Percentiles rank a stretch among this genome's conserved stretches.
These are phyloP conservation scores for Calonectris borealis DNA, from an alignment of 2,113 vertebrate genomes.

Conservation along the genomic window DNA sequence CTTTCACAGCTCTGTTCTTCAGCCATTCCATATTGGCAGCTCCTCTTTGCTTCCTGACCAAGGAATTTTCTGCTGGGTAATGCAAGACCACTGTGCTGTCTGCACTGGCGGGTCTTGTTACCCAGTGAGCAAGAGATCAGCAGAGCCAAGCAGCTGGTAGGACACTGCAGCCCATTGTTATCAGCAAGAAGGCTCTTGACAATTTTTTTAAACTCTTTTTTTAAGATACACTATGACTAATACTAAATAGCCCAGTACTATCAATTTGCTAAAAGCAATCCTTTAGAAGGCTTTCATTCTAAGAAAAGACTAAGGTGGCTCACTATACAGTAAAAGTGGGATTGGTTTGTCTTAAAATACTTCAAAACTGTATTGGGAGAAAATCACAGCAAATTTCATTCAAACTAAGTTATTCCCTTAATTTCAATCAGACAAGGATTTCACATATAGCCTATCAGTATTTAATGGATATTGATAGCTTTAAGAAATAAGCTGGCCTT, in stretches of 20 bases:
- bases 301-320: background rate
- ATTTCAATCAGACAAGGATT: background rate
- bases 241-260: background rate
- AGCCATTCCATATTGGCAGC: background rate
- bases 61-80: background rate
- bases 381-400: background rate
- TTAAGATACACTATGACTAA: background rate
- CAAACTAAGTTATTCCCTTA: background rate
- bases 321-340: background rate
- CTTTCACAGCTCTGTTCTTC: background rate
- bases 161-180: background rate
- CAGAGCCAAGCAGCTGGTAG: background rate
- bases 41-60: background rate
- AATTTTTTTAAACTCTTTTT: background rate
- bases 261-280: background rate
- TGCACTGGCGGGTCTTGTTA: background rate
- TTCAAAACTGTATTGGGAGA: background rate
- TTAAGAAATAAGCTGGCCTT: background rate
- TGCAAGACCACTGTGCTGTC: background rate
- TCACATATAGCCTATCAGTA: background rate
- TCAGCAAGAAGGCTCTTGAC: background rate
- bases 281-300: background rate
- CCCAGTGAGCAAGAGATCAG: background rate
- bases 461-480: background rate
- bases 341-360: background rate